phyloP scores from a whole-genome alignment of 2,113 vertebrate species.

The Oenanthe oenanthe region DNA sequence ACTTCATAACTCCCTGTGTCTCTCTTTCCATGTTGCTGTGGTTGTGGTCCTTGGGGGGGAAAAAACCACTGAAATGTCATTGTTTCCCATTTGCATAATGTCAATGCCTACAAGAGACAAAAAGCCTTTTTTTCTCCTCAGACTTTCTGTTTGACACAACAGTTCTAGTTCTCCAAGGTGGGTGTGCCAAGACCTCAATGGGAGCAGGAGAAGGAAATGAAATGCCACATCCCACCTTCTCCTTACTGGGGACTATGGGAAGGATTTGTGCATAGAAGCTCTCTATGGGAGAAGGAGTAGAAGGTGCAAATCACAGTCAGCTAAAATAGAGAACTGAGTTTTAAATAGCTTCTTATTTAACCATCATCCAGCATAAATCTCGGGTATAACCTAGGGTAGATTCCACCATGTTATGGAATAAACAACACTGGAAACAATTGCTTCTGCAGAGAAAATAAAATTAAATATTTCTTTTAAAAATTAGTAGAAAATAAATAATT shows the following conservation, averaged over 20 bases:
- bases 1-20: not conserved
- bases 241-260: not conserved
- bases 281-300: rapidly evolving
- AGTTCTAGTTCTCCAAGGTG: not conserved
- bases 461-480: not conserved
- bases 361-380: not conserved
- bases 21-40: not conserved
- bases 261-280: not conserved
- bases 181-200: not conserved
- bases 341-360: not conserved
- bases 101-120: not conserved
- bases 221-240: not conserved
- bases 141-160: not conserved
- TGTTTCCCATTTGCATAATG: not conserved
- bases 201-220: not conserved
- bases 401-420: not conserved
- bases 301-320: not conserved
- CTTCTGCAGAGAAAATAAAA: not conserved
- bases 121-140: not conserved
- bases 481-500: not conserved
- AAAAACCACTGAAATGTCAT: not conserved
- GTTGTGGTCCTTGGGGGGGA: rapidly evolving
- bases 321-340: not conserved
- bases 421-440: not conserved
- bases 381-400: not conserved